Evolutionary conservation across 2,888 invertebrate genomes (phyloP), one percentile per base, ranked within the genome.

Genomic region (Mesoligia furuncula): DNA sequence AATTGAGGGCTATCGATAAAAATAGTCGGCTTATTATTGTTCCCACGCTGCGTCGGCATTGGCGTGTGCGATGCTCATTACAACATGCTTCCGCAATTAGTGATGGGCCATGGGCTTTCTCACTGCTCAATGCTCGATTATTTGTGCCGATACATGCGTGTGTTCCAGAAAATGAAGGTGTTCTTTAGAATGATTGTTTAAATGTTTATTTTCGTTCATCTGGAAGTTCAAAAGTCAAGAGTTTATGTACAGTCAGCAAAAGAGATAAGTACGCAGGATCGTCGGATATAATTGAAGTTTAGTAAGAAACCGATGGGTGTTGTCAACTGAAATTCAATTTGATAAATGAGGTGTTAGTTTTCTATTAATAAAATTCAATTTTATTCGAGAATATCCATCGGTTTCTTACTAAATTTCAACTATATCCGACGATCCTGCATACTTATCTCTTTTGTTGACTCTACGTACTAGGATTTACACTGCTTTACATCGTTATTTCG

Each of bases 31-130:
- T 75, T 88, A 88, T 88, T 88, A 84, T 87, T 89, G 86, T 92
- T 92, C 92, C 90, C 92, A 92, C 91, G 92, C 81, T 84, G 79
- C 87, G 48, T 78, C 74, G 83, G 87, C 90, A 91, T 90, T 94
- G 92, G 93, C 95, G 95, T 96, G 95, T 95, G 94, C 94, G 89
- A 90, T 93, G 91, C 93, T 93, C 94, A 95, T 95, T 95, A 95
- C 92, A 83, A 89, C 90, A 91, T 85, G 93, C 94, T 95, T 95
- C 95, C 95, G 94, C 94, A 94, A 95, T 95, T 94, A 95, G 91
- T 89, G 89, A 92, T 91, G 91, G 91, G 91, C 90, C 92, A 91
- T 90, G 90, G 90, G 91, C 93, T 93, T 94, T 93, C 93, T 91
- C 90, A 88, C 89, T 92, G 88, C 91, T 83, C 75, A 77, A 74